Percentiles rank a stretch among this genome's conserved stretches.
These are phyloP conservation scores for Helicoverpa assulta DNA, from an alignment of 2,888 invertebrate species.

Conservation along the genomic window DNA sequence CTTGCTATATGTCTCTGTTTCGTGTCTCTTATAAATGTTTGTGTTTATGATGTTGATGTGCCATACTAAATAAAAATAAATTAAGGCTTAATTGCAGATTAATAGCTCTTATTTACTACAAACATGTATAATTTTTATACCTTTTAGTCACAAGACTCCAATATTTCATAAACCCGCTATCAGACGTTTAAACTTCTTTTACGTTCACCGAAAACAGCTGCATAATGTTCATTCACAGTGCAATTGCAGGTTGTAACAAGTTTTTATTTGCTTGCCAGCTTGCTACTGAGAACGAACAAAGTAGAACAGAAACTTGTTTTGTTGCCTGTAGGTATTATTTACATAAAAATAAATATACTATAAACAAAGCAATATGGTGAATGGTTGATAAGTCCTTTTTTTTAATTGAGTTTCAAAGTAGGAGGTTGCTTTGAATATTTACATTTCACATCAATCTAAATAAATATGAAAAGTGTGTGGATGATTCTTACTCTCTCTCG, in stretches of 20 bases:
- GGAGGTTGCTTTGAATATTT: too few relatives aligned
- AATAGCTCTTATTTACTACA: too few relatives aligned
- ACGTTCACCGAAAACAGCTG: neutral
- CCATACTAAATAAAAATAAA: too few relatives aligned
- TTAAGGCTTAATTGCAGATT: too few relatives aligned
- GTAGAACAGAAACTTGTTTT: slow-evolving; percentile 22
- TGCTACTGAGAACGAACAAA: slow-evolving; percentile 19
- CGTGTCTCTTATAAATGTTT: too few relatives aligned
- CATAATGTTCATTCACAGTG: slow-evolving; percentile 8
- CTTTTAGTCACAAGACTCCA: neutral
- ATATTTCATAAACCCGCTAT: neutral
- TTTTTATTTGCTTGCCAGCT: slow-evolving; percentile 23
- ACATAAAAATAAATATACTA: slow-evolving; percentile 13
- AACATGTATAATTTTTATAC: too few relatives aligned
- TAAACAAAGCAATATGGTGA: neutral
- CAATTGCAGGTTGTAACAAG: slow-evolving; percentile 26
- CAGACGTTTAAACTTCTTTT: neutral
- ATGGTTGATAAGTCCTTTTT: neutral
- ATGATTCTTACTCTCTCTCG: too few relatives aligned
- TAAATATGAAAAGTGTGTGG: too few relatives aligned
- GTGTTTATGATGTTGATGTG: too few relatives aligned
- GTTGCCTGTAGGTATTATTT: slow-evolving; percentile 9
- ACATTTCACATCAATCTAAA: too few relatives aligned
- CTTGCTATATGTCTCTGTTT: too few relatives aligned
- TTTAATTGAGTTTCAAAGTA: neutral